phyloP scores from a whole-genome alignment of 1,140 invertebrate genomes.

The Agrilus planipennis region DNA sequence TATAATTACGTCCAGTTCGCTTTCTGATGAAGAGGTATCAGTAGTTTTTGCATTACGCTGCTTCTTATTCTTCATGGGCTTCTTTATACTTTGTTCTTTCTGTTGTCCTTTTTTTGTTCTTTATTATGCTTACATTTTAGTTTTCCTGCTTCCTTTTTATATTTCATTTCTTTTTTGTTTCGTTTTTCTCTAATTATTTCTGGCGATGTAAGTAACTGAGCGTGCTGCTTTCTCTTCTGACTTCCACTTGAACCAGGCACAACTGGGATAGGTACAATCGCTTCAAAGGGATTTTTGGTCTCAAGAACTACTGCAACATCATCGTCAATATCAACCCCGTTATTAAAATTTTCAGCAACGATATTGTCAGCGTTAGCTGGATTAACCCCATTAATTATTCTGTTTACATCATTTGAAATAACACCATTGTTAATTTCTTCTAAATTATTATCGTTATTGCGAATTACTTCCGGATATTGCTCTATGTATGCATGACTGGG shows the following conservation, averaged over 20 bases:
- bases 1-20: neutral
- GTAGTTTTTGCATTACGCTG: no score
- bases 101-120: neutral
- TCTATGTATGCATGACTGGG: neutral
- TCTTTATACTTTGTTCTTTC: neutral
- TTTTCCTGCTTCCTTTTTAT: slow-evolving; percentile 1
- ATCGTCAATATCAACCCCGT: neutral
- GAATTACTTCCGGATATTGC: slow-evolving; percentile 1
- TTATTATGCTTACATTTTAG: neutral
- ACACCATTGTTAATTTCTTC: neutral
- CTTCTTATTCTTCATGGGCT: neutral
- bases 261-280: neutral
- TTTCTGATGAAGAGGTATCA: neutral
- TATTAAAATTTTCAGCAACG: neutral
- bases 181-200: slow-evolving; percentile 1
- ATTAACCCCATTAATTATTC: neutral
- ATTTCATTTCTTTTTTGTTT: slow-evolving; percentile 1
- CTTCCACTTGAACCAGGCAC: neutral
- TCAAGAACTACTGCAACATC: neutral
- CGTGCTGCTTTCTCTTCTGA: slow-evolving; percentile 1
- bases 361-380: no score
- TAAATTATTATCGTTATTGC: neutral
- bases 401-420: neutral
- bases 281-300: slow-evolving; percentile 2
- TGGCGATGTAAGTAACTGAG: slow-evolving; percentile 3